These are phyloP conservation scores for Corydoras sp. DNA, from an alignment of 2,113 vertebrate genomes.

Conservation along the genomic window DNA sequence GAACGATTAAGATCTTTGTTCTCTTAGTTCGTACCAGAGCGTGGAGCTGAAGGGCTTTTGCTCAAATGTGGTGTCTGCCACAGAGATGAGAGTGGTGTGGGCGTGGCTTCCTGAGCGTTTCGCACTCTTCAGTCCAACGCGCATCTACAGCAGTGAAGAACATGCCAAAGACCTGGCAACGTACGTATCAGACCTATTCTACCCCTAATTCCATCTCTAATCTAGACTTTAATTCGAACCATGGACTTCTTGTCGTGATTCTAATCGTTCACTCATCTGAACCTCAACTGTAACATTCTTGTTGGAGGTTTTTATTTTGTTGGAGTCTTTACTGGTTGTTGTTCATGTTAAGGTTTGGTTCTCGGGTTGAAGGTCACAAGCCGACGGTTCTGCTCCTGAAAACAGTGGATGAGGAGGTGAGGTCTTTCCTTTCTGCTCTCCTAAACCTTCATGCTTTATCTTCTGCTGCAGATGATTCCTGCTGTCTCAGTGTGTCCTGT, in stretches of 20 bases:
- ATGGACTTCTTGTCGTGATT: too few relatives aligned
- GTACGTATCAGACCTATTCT: slow-evolving; percentile 51
- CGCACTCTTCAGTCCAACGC: slow-evolving; percentile 72
- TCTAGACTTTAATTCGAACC: too few relatives aligned
- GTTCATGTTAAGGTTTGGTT: slow-evolving; percentile 65
- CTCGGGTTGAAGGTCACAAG: slow-evolving; percentile 70
- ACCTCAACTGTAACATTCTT: too few relatives aligned
- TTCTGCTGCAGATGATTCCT: too few relatives aligned
- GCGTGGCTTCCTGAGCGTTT: slow-evolving; percentile 85
- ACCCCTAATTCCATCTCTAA: not conserved
- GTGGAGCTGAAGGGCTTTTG: slow-evolving; percentile 71
- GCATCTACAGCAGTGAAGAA: slow-evolving; percentile 68
- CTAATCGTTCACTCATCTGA: too few relatives aligned
- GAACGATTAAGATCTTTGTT: not conserved
- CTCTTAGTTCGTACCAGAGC: slow-evolving; percentile 61
- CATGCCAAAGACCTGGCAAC: slow-evolving; percentile 70
- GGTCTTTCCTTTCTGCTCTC: not conserved
- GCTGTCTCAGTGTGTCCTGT: not conserved
- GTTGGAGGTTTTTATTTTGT: too few relatives aligned
- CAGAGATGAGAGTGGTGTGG: slow-evolving; percentile 81
- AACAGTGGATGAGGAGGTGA: slow-evolving; percentile 70
- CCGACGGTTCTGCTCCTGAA: slow-evolving; percentile 70
- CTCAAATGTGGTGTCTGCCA: slow-evolving; percentile 69
- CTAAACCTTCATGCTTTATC: too few relatives aligned
- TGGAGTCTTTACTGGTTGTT: not conserved